These are phyloP conservation scores for Esox niger DNA, from an alignment of 2,113 vertebrate species.

Conservation along the genomic window DNA sequence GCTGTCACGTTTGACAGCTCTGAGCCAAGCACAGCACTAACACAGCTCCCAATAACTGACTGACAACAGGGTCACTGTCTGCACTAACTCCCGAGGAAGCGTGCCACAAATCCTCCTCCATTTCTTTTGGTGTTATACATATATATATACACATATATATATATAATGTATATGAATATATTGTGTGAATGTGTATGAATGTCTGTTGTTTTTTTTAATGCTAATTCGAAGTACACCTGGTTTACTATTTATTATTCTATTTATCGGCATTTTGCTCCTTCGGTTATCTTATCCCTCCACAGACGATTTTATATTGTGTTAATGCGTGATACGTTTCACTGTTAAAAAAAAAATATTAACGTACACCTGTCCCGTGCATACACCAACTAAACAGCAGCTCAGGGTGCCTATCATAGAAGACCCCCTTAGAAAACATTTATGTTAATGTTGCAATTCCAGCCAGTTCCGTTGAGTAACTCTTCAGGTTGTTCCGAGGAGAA, in stretches of 20 bases:
- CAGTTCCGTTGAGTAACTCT: background rate
- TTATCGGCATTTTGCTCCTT: slow-evolving; percentile 35
- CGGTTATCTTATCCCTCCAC: slow-evolving; percentile 43
- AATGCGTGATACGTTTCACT: slow-evolving; percentile 61
- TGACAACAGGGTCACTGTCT: slow-evolving; percentile 59
- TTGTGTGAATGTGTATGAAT: slow-evolving; percentile 75
- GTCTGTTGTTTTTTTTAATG: slow-evolving; percentile 70
- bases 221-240: slow-evolving; percentile 64
- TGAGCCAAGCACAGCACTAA: slow-evolving; percentile 79
- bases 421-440: background rate
- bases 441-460: background rate
- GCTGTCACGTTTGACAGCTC: slow-evolving; percentile 65
- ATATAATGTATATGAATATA: slow-evolving; percentile 73
- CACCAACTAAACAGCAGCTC: slow-evolving; percentile 15
- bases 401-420: background rate
- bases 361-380: background rate
- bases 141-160: slow-evolving; percentile 73
- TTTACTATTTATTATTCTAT: slow-evolving; percentile 41
- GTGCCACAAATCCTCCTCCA: slow-evolving; percentile 62
- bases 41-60: slow-evolving; percentile 74
- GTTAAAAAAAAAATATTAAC: slow-evolving; percentile 38
- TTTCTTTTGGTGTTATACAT: slow-evolving; percentile 77
- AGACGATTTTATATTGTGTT: slow-evolving; percentile 40
- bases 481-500: background rate
- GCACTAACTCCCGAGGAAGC: slow-evolving; percentile 74